These are phyloP conservation scores for Drosophila formosana DNA, from an alignment of 2,888 invertebrate genomes.

Conservation along the genomic window DNA sequence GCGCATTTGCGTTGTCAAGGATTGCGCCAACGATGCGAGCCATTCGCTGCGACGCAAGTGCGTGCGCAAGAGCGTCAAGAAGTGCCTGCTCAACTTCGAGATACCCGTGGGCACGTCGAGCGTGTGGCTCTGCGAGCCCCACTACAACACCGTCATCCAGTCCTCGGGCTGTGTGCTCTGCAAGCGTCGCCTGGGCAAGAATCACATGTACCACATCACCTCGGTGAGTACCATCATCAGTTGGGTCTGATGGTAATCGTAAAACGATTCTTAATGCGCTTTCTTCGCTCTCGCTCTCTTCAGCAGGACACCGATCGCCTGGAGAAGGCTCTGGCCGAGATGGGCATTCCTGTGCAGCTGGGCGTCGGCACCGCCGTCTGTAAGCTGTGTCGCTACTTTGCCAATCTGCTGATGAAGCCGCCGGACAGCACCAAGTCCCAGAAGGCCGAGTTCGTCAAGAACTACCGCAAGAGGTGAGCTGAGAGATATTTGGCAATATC, in stretches of 20 bases:
- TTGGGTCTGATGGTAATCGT: too few species aligned
- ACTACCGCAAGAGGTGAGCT: conserved; percentile 88
- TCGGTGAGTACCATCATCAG: too few species aligned
- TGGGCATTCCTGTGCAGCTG: conserved; percentile 90
- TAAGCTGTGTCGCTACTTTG: conserved; percentile 92
- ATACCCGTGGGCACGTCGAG: conserved; percentile 86
- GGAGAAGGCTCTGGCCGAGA: conserved; percentile 87
- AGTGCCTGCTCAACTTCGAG: conserved; percentile 88
- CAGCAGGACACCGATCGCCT: conserved; percentile 87
- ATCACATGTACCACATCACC: conserved; percentile 91
- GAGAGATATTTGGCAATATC: too few species aligned
- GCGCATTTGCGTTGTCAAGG: conserved; percentile 88
- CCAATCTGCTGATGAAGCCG: conserved; percentile 89
- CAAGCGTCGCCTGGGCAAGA: conserved; percentile 90
- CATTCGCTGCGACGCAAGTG: conserved; percentile 90
- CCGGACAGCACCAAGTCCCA: conserved; percentile 86
- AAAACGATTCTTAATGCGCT: not conserved
- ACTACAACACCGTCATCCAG: conserved; percentile 90
- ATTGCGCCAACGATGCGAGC: conserved; percentile 87
- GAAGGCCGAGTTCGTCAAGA: conserved; percentile 85
- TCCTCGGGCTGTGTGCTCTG: conserved; percentile 92
- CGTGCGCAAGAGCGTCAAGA: conserved; percentile 89
- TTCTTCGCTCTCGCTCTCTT: not conserved
- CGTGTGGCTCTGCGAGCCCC: conserved; percentile 89
- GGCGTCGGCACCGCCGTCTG: conserved; percentile 90